Conservation (phyloP, 2,888 invertebrate genomes). For the Phalangium opilio region DNA sequence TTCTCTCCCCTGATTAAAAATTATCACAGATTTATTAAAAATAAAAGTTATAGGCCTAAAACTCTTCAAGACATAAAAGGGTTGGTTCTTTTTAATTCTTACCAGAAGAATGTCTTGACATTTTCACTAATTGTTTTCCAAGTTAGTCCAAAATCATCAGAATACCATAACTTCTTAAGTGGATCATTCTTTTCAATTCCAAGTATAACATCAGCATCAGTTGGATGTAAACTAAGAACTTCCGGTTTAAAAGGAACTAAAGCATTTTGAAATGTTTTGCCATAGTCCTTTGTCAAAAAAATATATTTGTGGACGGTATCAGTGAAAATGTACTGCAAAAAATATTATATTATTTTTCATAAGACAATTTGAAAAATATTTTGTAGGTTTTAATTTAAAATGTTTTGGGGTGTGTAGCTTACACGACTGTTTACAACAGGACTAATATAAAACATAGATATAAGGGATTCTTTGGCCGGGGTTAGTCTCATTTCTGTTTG, state of each 20-base stretch:
- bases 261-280: conserved; percentile 45
- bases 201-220: conserved; percentile 49
- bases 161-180: conserved; percentile 54
- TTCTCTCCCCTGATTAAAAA: neutral
- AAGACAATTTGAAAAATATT: too few species aligned
- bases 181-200: conserved; percentile 56
- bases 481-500: conserved; percentile 37
- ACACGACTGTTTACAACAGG: conserved; percentile 62
- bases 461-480: conserved; percentile 44
- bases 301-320: conserved; percentile 59
- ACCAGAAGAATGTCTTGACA: conserved; percentile 66
- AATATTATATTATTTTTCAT: too few species aligned
- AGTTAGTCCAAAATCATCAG: conserved; percentile 53
- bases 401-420: conserved; percentile 35
- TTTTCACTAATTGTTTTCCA: conserved; percentile 52
- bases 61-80: too few species aligned
- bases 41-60: too few species aligned
- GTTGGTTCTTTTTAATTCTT: too few species aligned
- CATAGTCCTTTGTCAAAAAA: conserved; percentile 59
- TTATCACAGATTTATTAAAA: too few species aligned
- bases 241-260: conserved; percentile 57
- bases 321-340: conserved; percentile 64
- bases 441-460: conserved; percentile 73
- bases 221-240: conserved; percentile 58
- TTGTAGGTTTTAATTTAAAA: neutral